Evolutionary conservation across 2,888 invertebrate species (phyloP).

Genomic region (Drosophila ustulata): DNA sequence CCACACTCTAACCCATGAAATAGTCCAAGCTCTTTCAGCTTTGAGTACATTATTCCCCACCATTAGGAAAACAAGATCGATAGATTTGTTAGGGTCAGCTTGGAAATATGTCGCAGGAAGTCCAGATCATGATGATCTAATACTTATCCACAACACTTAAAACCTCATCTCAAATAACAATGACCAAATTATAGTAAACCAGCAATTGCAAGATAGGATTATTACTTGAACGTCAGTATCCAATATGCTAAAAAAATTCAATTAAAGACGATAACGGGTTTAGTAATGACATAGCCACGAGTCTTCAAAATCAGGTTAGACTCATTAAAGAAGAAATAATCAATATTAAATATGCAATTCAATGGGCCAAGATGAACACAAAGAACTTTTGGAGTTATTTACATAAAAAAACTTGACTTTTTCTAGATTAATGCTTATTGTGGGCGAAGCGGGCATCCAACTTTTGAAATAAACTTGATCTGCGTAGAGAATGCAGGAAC

Average conservation of each 20-base stretch:
- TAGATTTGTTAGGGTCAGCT: background rate
- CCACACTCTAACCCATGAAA: background rate
- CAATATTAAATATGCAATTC: constrained; percentile 2
- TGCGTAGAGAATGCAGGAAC: no score
- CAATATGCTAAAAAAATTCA: background rate
- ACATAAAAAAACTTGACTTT: background rate
- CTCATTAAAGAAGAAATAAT: background rate
- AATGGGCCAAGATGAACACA: background rate
- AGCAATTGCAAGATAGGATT: background rate
- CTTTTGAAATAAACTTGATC: no score
- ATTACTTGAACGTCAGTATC: background rate
- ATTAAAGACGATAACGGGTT: background rate
- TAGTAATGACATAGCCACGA: background rate
- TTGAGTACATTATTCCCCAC: background rate
- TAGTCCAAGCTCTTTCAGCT: background rate
- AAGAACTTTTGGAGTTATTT: constrained; percentile 8
- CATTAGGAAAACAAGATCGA: background rate
- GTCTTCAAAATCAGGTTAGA: constrained; percentile 4
- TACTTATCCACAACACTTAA: background rate
- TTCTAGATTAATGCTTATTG: no score
- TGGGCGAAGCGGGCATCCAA: no score
- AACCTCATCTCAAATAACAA: constrained; percentile 3
- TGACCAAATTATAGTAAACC: background rate
- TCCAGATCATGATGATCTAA: constrained; percentile 5
- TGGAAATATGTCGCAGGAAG: constrained; percentile 11